Conservation (phyloP, 2,888 invertebrate species). For the Lobophora halterata region DNA sequence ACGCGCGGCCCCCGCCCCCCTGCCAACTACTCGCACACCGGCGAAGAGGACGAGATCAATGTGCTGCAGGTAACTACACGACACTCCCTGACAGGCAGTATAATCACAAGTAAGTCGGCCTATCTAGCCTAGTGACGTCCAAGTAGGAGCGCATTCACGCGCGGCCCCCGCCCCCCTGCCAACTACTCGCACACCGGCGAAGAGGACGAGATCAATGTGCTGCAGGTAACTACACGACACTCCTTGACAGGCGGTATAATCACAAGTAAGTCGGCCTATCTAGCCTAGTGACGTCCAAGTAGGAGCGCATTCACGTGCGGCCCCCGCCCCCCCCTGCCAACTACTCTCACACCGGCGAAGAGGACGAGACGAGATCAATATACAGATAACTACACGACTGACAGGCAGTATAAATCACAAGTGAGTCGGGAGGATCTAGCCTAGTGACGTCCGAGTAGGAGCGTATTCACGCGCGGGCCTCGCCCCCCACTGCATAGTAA, state of each 20-base stretch:
- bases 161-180: slow-evolving; percentile 74
- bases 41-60: slow-evolving; percentile 95
- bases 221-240: slow-evolving; percentile 81
- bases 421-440: slow-evolving; percentile 44
- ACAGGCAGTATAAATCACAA: no score
- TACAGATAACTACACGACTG: slow-evolving; percentile 82
- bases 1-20: slow-evolving; percentile 83
- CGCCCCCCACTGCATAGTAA: slow-evolving; percentile 64
- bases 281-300: slow-evolving; percentile 88
- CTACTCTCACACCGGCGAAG: slow-evolving; percentile 83
- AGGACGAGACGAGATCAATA: slow-evolving; percentile 95
- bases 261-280: slow-evolving; percentile 37
- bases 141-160: slow-evolving; percentile 94
- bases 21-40: slow-evolving; percentile 59
- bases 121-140: slow-evolving; percentile 84
- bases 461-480: slow-evolving; percentile 88
- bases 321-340: slow-evolving; percentile 66
- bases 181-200: slow-evolving; percentile 80
- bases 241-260: no score
- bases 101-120: slow-evolving; percentile 26
- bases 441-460: slow-evolving; percentile 92
- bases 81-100: no score
- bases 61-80: slow-evolving; percentile 85
- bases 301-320: slow-evolving; percentile 92
- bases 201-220: slow-evolving; percentile 94